Conservation (phyloP, 2,888 invertebrate species). For the Lissonota sp. region DNA sequence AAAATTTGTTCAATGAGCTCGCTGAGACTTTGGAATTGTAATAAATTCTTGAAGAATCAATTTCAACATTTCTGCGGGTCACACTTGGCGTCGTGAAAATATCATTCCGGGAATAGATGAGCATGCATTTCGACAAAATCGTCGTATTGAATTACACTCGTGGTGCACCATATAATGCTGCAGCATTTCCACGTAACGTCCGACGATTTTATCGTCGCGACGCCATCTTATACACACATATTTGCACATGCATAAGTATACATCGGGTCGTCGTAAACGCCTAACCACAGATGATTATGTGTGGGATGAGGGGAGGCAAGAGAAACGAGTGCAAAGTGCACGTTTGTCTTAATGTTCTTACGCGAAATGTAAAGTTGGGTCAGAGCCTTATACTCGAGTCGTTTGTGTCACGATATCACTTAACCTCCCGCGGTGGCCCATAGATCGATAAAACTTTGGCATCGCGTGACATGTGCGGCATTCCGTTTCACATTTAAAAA, state of each 20-base stretch:
- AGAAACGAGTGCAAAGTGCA: constrained; percentile 59
- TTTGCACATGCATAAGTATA: constrained; percentile 6
- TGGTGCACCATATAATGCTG: constrained; percentile 19
- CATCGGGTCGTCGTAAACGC: constrained; percentile 19
- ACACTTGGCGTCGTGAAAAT: constrained; percentile 18
- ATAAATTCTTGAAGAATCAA: constrained; percentile 27
- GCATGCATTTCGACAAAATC: constrained; percentile 18
- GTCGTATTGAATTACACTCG: constrained; percentile 16
- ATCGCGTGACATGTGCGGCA: constrained; percentile 61
- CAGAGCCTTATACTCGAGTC: constrained; percentile 69
- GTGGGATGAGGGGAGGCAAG: constrained; percentile 7
- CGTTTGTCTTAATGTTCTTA: constrained; percentile 60
- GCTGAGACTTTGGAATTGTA: neutral
- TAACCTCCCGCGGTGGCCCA: constrained; percentile 70
- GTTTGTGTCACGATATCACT: constrained; percentile 74
- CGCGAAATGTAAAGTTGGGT: constrained; percentile 61
- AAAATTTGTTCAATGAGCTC: neutral
- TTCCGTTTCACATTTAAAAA: neutral
- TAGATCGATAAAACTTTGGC: constrained; percentile 76
- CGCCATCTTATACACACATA: constrained; percentile 32
- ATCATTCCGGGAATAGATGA: constrained; percentile 43
- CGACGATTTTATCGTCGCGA: constrained; percentile 49
- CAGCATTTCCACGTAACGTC: constrained; percentile 57
- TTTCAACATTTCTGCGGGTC: constrained; percentile 15
- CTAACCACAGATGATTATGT: constrained; percentile 25